Evolutionary conservation across 2,113 vertebrate species (phyloP), one percentile per base, ranked within the genome.

Genomic region (Catharus minimus): DNA sequence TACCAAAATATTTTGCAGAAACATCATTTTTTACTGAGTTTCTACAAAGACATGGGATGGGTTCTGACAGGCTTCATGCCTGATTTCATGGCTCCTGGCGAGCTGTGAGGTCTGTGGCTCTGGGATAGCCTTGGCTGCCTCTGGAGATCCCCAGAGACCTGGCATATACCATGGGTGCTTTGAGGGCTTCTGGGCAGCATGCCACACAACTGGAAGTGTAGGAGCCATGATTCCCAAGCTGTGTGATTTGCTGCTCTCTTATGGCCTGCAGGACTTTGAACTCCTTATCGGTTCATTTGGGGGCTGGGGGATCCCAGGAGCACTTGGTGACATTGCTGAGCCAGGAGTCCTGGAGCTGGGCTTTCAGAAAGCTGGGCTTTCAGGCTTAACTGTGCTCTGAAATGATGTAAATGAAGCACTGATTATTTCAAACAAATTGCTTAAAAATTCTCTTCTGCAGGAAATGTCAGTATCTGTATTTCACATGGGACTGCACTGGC

Each of bases 21-120:
- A 4, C 67, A 66, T 91, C 8, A 10, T 14, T 89, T 92, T 92
- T 91, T 58, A 47, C 68, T 83, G 82, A 60, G 56, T 82, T 94
- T 89, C 43, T 52, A 32, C 50, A 58, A 65, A 85, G 89, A 87
- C 23, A 23, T 3, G 11, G 47, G 39, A 91, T 91, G 47, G n/a
- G 23, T 93, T 95, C 78, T 92, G 94, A 93, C 89, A 93, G 82
- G 47, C 75, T 93, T 93, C 72, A 67, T 86, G 93, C 85, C 87
- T 76, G 67, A 86, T 73, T 91, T 89, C 72, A 36, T 92, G 79
- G 33, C 89, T 94, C 2, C 85, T 85, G 82, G 93, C 1, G 0
- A 85, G 38, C 89, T 62, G 58, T 32, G 67, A 62, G 72, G 67
- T 91, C 67, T 49, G 72, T 77, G 64, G 52, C 79, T 91, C 60